These are phyloP conservation scores for Stichodactyla mertensii DNA, from an alignment of 64 coral and sea anemone genomes.

Conservation along the genomic window DNA sequence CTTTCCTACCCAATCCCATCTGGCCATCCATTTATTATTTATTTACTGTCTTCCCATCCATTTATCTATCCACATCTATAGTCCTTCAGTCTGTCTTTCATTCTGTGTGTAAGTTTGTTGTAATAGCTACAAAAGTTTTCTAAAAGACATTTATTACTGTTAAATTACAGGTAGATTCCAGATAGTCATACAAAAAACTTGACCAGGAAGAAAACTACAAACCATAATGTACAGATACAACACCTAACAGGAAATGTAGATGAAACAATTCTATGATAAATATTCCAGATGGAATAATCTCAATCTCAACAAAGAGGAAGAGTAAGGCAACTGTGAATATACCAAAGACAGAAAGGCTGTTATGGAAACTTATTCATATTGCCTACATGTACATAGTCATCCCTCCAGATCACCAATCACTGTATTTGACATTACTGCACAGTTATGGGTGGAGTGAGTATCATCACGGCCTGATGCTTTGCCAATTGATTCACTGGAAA, in stretches of 20 bases:
- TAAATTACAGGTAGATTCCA: conserved; percentile 84
- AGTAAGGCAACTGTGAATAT: too few species aligned
- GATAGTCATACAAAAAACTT: conserved; percentile 85
- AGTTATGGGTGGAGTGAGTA: neutral
- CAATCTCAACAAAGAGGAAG: too few species aligned
- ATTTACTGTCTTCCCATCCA: too few species aligned
- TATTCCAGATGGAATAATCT: too few species aligned
- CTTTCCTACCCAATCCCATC: too few species aligned
- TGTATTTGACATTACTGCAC: neutral
- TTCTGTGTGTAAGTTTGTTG: neutral
- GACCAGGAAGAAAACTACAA: conserved; percentile 7
- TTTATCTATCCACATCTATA: too few species aligned
- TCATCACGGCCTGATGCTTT: neutral
- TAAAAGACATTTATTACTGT: neutral
- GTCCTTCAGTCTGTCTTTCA: neutral
- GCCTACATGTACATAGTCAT: neutral
- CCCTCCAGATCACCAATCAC: neutral
- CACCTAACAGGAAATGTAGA: neutral
- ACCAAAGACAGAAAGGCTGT: too few species aligned
- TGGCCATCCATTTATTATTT: too few species aligned
- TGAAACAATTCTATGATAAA: neutral
- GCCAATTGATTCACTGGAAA: neutral
- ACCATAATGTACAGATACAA: neutral
- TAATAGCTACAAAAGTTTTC: neutral
- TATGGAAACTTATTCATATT: too few species aligned